Base-by-base conservation (phyloP, 2,888 invertebrate species). In the Synanthedon myopaeformis region DNA sequence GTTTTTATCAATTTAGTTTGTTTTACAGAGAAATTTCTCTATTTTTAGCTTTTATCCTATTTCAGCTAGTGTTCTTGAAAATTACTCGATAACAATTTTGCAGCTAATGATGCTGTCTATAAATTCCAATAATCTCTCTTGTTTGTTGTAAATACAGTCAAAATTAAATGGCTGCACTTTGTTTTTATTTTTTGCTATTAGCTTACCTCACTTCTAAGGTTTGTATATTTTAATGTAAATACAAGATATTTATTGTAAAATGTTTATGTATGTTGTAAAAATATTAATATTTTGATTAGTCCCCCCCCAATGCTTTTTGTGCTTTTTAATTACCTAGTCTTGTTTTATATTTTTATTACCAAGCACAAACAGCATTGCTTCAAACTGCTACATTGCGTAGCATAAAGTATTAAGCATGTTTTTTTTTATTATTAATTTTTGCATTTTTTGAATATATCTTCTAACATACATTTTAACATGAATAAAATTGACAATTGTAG, bases 321-420 rank as follows among this genome's bases (percentile, higher is more conserved):
- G 61, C 61, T 60, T 55, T 55, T n/a, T 53, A 55, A 45, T 49
- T 49, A 12, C 11, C 6, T 49, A 19, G 19, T 51, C 51, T 55
- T 52, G 4, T 13, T 52, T 52, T 42, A 52, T 51, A 51, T 51
- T 53, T 48, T 41, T 49, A 45, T 45, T 52, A 49, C 49, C 8
- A 59, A 61, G 62, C 59, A 58, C 62, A 64, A 63, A 63, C 55
- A 60, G 63, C 60, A 62, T 63, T 62, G 59, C 54, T 60, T 57
- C 52, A 49, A 41, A 14, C 35, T 35, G 8, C 35, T 10, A 35
- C 8, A 10, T 35, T 35, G 35, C 35, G 35, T 35, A 35, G 35
- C 35, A 35, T 35, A 35, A 35, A 35, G 35, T 35, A 10, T 10
- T 35, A 10, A 35, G 35, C 35, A 35, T 35, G 35, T 35, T 10